These are phyloP conservation scores for Microctonus brassicae DNA, from an alignment of 2,888 invertebrate species.

Conservation along the genomic window DNA sequence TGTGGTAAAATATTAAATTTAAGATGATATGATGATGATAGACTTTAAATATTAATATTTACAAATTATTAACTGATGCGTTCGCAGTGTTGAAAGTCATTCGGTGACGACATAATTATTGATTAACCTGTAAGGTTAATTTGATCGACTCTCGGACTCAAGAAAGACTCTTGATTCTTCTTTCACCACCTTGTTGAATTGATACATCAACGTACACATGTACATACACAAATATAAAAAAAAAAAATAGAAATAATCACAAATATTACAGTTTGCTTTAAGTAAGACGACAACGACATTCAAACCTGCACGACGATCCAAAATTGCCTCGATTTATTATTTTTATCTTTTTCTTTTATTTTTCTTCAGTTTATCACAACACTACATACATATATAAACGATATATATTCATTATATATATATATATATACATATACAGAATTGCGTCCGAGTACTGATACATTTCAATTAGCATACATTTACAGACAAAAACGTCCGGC, in stretches of 20 bases:
- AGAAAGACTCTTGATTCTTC: neutral
- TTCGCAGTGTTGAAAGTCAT: neutral
- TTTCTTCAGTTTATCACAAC: slow-evolving; percentile 6
- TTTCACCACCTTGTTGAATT: neutral
- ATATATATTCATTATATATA: too few species aligned
- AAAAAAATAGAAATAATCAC: neutral
- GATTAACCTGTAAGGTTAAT: neutral
- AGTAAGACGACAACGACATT: neutral
- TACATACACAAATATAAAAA: too few species aligned
- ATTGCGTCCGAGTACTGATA: slow-evolving; percentile 60
- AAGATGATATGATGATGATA: too few species aligned
- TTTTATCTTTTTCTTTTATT: neutral
- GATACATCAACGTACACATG: neutral
- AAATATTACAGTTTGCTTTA: too few species aligned
- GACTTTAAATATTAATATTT: too few species aligned
- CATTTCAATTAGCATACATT: slow-evolving; percentile 69
- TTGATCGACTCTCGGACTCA: neutral
- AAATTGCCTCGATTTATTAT: too few species aligned
- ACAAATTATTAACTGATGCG: neutral
- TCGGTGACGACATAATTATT: neutral
- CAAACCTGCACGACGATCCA: too few species aligned
- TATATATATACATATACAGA: too few species aligned
- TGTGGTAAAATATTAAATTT: too few species aligned
- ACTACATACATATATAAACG: too few species aligned
- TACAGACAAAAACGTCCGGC: slow-evolving; percentile 66